These are phyloP conservation scores for Albula goreensis DNA, from an alignment of 2,113 vertebrate genomes.

Conservation along the genomic window DNA sequence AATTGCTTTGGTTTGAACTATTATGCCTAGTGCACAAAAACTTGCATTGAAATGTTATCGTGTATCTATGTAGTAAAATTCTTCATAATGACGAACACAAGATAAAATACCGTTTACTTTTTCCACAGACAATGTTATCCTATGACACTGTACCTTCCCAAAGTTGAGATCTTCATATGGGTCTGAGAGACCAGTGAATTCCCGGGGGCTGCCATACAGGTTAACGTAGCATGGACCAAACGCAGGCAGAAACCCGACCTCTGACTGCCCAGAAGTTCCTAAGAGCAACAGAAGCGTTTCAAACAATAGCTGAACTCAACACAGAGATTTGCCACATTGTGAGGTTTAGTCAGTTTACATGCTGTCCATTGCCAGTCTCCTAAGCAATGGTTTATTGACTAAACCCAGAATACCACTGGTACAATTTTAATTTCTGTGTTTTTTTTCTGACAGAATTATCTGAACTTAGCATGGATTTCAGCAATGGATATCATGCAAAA, in stretches of 20 bases:
- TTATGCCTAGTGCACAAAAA: background rate
- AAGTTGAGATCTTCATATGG: slow-evolving; percentile 90
- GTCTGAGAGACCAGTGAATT: slow-evolving; percentile 88
- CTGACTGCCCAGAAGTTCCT: slow-evolving; percentile 79
- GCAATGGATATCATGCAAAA: slow-evolving; percentile 13
- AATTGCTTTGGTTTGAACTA: background rate
- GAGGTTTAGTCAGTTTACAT: background rate
- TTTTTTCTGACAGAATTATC: no score
- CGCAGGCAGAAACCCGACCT: slow-evolving; percentile 91
- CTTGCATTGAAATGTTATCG: background rate
- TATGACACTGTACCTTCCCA: slow-evolving; percentile 76
- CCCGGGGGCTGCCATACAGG: slow-evolving; percentile 91
- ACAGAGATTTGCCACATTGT: background rate
- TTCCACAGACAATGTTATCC: background rate
- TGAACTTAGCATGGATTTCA: background rate
- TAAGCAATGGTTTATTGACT: background rate
- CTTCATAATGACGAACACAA: no score
- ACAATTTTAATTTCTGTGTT: no score
- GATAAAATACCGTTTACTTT: background rate
- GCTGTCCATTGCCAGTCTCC: background rate
- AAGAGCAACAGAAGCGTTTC: slow-evolving; percentile 9
- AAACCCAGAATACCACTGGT: no score
- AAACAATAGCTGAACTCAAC: background rate
- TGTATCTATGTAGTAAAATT: no score
- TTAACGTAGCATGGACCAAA: slow-evolving; percentile 97